Conservation (phyloP, 2,113 vertebrate genomes). For the Triplophysa tibetana region DNA sequence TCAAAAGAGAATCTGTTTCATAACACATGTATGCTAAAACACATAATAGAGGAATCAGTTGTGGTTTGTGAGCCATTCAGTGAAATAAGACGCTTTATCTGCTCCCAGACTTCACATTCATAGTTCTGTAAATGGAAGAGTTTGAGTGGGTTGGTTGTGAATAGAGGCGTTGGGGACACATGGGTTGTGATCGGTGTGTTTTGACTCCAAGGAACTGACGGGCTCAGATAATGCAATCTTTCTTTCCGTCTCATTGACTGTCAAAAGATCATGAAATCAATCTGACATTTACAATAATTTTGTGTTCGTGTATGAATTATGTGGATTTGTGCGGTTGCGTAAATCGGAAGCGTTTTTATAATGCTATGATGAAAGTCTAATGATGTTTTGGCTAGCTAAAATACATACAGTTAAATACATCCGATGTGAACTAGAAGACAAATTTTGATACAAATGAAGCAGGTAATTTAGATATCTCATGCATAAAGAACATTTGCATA, state of each 20-base stretch:
- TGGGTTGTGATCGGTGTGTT: constrained; percentile 4
- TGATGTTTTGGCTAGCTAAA: not conserved
- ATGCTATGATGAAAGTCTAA: not conserved
- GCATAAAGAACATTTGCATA: not conserved
- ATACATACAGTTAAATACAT: not conserved
- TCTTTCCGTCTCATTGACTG: constrained; percentile 25
- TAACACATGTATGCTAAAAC: constrained; percentile 3
- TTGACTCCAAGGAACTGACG: not conserved
- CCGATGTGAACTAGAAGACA: not conserved
- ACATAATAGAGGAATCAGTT: not conserved
- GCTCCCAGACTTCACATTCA: not conserved
- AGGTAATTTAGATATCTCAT: not conserved
- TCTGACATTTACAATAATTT: constrained; percentile 7
- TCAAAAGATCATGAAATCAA: not conserved
- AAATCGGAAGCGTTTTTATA: not conserved
- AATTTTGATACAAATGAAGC: not conserved
- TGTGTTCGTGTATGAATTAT: constrained; percentile 1
- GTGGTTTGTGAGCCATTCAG: not conserved
- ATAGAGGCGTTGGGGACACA: not conserved
- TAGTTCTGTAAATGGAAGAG: not conserved
- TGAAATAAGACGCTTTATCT: not conserved
- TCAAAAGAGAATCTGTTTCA: not conserved
- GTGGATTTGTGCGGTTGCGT: constrained; percentile 3
- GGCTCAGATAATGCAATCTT: not conserved
- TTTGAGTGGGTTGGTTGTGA: not conserved